Base-by-base conservation (phyloP, 2,888 invertebrate genomes). In the Empis livida region DNA sequence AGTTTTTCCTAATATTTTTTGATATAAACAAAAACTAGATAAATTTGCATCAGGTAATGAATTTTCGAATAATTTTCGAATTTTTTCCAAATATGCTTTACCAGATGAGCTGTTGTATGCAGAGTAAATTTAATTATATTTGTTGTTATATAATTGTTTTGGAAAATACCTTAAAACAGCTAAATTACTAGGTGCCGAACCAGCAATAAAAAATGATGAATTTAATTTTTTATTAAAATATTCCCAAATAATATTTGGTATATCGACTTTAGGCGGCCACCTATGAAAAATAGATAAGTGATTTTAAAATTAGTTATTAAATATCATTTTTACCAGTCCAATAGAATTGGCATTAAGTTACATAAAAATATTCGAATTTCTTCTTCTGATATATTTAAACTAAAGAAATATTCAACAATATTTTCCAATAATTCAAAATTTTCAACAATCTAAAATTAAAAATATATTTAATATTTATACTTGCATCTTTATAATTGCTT, bases 171-270 rank as follows among this genome's bases (percentile, higher is more conserved):
- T 60, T 23, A 63, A 54, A 3, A 70, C 56, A 2, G 68, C 68
- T 44, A 73, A 66, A 58, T 71, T 71, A 43, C 71, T 71, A 42
- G 73, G 60, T 0, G 73, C 65, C n/a, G 70, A 58, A 23, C 71
- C 71, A 17, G 70, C 65, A 13, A 72, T 56, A 49, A 72, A 64
- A 56, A 77, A 78, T 3, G 72, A 69, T 32, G 71, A 70, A 56
- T 78, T 75, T 5, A 79, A 62, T 57, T 72, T 69, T 47, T 74
- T 73, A 55, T 78, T 74, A 55, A 76, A 75, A 57, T 74, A 73
- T 54, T 78, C 78, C 76, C 78, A 77, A 3, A 78, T 59, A 39
- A 70, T 59, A 49, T 73, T 70, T 15, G 75, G 59, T 42, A 74
- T 67, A 49, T 73, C 71, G 10, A 70, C 68, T 52, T 71, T 70